phyloP scores from a whole-genome alignment of 2,888 invertebrate genomes.

The Lasius platythorax region DNA sequence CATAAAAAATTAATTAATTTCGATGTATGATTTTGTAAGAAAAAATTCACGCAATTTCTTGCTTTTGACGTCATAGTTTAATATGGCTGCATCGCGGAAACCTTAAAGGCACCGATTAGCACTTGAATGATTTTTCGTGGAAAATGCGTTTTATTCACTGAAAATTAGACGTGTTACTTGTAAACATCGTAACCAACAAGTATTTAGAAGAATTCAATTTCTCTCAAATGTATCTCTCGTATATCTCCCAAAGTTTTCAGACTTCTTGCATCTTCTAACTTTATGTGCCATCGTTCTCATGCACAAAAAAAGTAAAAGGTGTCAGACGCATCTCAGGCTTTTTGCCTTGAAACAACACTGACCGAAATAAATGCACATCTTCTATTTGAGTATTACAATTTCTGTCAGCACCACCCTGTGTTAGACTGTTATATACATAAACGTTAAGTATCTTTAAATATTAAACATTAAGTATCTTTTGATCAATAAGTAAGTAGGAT shows the following conservation, averaged over 20 bases:
- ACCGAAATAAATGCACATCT: conserved; percentile 66
- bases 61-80: not conserved
- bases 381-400: conserved; percentile 63
- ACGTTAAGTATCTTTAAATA: too few species aligned
- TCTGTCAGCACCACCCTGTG: conserved; percentile 15
- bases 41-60: not conserved
- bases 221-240: not conserved
- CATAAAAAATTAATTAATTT: not conserved
- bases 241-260: not conserved
- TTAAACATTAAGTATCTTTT: not conserved
- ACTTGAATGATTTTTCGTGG: not conserved
- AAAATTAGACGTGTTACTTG: too few species aligned
- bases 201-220: not conserved
- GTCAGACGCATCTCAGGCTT: conserved; percentile 46
- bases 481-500: not conserved
- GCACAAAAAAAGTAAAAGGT: not conserved
- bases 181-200: not conserved
- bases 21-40: not conserved
- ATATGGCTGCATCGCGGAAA: too few species aligned
- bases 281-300: not conserved
- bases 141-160: not conserved
- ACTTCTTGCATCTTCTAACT: too few species aligned
- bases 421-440: not conserved
- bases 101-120: too few species aligned
- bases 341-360: conserved; percentile 66